Percentiles rank a stretch among this genome's conserved stretches.
Conservation (phyloP, 2,888 invertebrate species). For the Pachymerium ferrugineum region DNA sequence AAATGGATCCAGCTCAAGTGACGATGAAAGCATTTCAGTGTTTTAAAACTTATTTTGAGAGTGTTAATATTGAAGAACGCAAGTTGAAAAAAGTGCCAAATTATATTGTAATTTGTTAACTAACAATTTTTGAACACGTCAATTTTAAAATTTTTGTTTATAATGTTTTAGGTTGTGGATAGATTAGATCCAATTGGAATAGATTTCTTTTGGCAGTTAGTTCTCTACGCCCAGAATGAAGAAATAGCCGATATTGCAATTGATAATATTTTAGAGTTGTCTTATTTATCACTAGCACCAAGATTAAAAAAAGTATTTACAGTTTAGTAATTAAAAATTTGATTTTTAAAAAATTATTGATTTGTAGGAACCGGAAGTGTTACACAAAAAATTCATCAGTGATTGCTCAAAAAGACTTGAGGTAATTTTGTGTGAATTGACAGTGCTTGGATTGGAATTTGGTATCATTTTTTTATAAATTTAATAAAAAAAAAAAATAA, state of each 20-base stretch:
- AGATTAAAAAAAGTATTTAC: conserved; percentile 46
- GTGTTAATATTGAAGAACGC: conserved; percentile 49
- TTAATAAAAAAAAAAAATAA: background rate
- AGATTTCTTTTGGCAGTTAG: conserved; percentile 51
- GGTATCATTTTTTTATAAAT: background rate
- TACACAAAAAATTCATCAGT: conserved; percentile 50
- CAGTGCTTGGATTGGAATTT: too few relatives aligned
- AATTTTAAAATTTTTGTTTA: background rate
- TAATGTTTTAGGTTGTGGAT: conserved; percentile 46
- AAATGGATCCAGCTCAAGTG: conserved; percentile 47
- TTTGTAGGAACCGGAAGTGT: conserved; percentile 45
- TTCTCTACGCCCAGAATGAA: conserved; percentile 48
- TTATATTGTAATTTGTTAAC: background rate
- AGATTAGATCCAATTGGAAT: conserved; percentile 49
- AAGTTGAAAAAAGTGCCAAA: conserved; percentile 43
- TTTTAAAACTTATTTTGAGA: conserved; percentile 51
- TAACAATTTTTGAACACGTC: background rate
- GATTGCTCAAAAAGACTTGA: conserved; percentile 50
- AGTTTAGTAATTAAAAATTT: background rate
- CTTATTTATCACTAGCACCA: conserved; percentile 47
- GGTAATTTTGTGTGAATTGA: conserved; percentile 40
- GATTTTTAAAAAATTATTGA: conserved; percentile 14
- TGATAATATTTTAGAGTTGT: conserved; percentile 47
- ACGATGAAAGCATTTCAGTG: conserved; percentile 48
- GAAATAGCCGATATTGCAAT: conserved; percentile 48